Percentiles rank a stretch among this genome's conserved stretches.
Conservation (phyloP, 1,140 invertebrate species). For the Cardiocondyla obscurior region DNA sequence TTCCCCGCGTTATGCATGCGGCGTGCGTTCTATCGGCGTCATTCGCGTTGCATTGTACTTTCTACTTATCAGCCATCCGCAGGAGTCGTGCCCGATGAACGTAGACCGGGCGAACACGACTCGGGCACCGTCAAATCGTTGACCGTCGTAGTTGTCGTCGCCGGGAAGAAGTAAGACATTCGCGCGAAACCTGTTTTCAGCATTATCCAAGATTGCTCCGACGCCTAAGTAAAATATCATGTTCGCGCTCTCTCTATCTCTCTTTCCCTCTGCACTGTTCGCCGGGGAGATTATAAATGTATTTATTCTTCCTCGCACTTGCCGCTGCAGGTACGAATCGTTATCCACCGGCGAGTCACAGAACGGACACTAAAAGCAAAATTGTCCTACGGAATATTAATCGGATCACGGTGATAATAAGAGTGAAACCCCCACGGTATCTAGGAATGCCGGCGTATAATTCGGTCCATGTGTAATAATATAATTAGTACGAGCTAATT, state of each 20-base stretch:
- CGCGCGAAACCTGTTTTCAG: constrained; percentile 59
- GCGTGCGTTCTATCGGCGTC: constrained; percentile 49
- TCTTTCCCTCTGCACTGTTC: not conserved
- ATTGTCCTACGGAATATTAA: not conserved
- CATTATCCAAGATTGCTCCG: constrained; percentile 38
- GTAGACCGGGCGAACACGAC: constrained; percentile 6
- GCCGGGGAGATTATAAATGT: not conserved
- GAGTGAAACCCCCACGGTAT: no score
- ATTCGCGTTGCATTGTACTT: constrained; percentile 57
- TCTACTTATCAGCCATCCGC: constrained; percentile 42
- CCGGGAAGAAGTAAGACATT: constrained; percentile 52
- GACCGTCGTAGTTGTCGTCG: not conserved
- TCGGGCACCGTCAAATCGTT: constrained; percentile 48
- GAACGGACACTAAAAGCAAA: not conserved
- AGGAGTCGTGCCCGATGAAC: constrained; percentile 43
- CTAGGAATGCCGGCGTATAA: no score
- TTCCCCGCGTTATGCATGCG: not conserved
- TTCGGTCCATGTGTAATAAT: no score
- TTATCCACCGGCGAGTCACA: constrained; percentile 2
- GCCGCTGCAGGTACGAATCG: not conserved
- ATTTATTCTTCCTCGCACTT: constrained; percentile 13
- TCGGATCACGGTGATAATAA: not conserved
- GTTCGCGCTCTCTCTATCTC: not conserved
- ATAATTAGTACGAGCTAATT: not conserved
- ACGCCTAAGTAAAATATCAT: constrained; percentile 22